Conservation (phyloP, 2,113 vertebrate genomes). For the Maccullochella peelii region DNA sequence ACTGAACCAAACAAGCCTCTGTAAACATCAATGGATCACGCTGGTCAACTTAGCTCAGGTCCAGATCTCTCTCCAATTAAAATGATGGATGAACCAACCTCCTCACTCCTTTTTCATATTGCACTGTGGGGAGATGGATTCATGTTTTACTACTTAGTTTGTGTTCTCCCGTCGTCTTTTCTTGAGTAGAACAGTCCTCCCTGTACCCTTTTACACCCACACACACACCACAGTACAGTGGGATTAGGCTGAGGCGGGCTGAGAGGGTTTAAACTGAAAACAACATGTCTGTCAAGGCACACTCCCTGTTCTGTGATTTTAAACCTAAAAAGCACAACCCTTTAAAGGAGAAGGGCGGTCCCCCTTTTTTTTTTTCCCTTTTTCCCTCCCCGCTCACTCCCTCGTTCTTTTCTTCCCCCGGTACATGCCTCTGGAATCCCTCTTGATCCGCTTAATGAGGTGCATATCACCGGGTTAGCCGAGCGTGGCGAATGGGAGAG, state of each 20-base stretch:
- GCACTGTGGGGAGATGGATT: constrained; percentile 71
- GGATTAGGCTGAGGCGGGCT: constrained; percentile 60
- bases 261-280: constrained; percentile 71
- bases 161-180: constrained; percentile 49
- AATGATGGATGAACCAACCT: constrained; percentile 77
- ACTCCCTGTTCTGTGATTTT: constrained; percentile 51
- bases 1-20: constrained; percentile 47
- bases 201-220: constrained; percentile 35
- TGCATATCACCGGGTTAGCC: constrained; percentile 82
- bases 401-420: constrained; percentile 70
- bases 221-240: constrained; percentile 38
- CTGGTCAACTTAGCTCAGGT: constrained; percentile 64
- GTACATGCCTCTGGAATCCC: constrained; percentile 82
- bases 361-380: background rate
- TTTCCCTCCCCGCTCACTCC: constrained; percentile 40
- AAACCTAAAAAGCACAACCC: constrained; percentile 69
- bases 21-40: constrained; percentile 73
- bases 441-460: constrained; percentile 85
- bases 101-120: constrained; percentile 60
- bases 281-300: constrained; percentile 70
- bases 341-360: constrained; percentile 71
- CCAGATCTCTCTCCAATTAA: constrained; percentile 77
- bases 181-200: constrained; percentile 49
- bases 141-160: constrained; percentile 65
- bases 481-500: constrained; percentile 78